A percentile compares a stretch with the other conserved stretches of the same genome.
These are phyloP conservation scores for Rugalucina vietnamica DNA, from an alignment of 2,888 invertebrate species.

Conservation along the genomic window DNA sequence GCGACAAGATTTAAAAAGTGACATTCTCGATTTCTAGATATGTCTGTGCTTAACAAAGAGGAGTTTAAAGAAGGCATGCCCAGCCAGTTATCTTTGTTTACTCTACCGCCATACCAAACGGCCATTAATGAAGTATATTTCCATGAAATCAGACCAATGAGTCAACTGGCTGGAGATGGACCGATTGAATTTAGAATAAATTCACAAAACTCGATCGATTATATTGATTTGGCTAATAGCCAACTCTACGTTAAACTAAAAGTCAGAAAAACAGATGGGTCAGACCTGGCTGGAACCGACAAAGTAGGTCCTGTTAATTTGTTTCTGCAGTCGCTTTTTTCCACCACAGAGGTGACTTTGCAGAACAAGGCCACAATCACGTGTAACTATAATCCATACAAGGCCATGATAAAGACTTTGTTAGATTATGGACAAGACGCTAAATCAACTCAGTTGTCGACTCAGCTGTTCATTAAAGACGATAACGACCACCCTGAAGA, in stretches of 20 bases:
- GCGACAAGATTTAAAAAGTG: too few relatives aligned
- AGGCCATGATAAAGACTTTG: constrained; percentile 39
- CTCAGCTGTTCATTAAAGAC: constrained; percentile 39
- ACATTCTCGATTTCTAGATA: too few relatives aligned
- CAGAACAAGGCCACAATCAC: constrained; percentile 42
- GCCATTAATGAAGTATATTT: constrained; percentile 49
- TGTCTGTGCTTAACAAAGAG: constrained; percentile 18
- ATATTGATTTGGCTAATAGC: constrained; percentile 34
- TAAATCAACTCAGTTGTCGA: constrained; percentile 9
- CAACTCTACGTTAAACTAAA: constrained; percentile 40
- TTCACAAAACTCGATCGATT: constrained; percentile 54
- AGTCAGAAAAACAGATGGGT: constrained; percentile 33
- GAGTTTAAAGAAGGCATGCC: constrained; percentile 52
- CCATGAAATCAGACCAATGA: constrained; percentile 55
- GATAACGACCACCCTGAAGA: constrained; percentile 33
- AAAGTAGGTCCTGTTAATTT: constrained; percentile 55
- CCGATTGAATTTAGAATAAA: constrained; percentile 58
- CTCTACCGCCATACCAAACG: constrained; percentile 53
- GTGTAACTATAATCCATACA: constrained; percentile 50
- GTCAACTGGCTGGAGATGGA: constrained; percentile 47
- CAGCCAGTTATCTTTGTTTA: constrained; percentile 46
- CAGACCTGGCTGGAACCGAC: constrained; percentile 1
- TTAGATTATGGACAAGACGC: constrained; percentile 34
- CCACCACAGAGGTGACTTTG: constrained; percentile 36
- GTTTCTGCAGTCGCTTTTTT: constrained; percentile 49